phyloP scores from a whole-genome alignment of 2,113 vertebrate species.

The Solea senegalensis region DNA sequence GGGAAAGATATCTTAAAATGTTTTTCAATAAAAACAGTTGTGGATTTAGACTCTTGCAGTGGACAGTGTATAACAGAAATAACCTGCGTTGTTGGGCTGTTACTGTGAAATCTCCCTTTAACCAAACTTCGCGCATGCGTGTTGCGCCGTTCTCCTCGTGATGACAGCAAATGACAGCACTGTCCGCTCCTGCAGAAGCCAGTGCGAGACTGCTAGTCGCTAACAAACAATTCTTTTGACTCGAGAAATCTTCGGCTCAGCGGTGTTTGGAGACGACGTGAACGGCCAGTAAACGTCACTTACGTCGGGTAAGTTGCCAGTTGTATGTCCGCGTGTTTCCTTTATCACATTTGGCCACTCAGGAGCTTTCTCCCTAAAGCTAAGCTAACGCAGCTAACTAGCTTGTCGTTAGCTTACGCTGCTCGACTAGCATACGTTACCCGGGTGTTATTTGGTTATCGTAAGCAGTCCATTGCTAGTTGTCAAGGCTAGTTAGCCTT shows the following conservation, averaged over 20 bases:
- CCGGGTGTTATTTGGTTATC: conserved; percentile 43
- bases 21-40: too few species aligned
- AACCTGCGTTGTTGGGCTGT: too few species aligned
- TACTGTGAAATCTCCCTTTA: conserved; percentile 28
- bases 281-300: conserved; percentile 6
- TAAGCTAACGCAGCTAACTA: conserved; percentile 72
- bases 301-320: conserved; percentile 60
- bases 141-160: conserved; percentile 67
- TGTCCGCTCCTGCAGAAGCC: conserved; percentile 62
- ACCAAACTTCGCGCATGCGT: conserved; percentile 65
- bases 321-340: not conserved
- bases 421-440: conserved; percentile 44
- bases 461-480: conserved; percentile 27
- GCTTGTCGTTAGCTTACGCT: conserved; percentile 56
- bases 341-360: conserved; percentile 9
- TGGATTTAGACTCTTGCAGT: too few species aligned
- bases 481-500: conserved; percentile 1
- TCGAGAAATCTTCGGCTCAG: conserved; percentile 40
- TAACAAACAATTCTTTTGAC: conserved; percentile 40
- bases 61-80: too few species aligned
- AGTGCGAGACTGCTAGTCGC: conserved; percentile 58
- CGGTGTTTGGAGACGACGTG: conserved; percentile 23
- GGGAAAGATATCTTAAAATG: too few species aligned
- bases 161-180: conserved; percentile 80
- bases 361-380: conserved; percentile 42